Evolutionary conservation across 2,113 vertebrate genomes (phyloP).

Genomic region (Onychostruthus taczanowskii): DNA sequence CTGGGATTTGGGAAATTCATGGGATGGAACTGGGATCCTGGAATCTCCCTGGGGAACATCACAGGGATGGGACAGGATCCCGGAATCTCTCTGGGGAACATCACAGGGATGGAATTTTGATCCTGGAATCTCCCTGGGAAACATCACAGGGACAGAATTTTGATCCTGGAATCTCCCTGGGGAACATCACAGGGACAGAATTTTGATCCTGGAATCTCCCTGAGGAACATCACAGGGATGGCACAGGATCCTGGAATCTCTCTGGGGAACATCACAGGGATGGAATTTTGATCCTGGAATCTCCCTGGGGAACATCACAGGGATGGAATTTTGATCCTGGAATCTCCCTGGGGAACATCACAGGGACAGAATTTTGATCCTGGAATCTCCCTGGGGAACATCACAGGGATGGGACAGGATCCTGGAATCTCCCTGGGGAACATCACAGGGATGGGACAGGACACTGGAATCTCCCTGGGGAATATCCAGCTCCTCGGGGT

Average conservation of each 20-base stretch:
- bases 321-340: rapidly evolving
- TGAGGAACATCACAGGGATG: neutral
- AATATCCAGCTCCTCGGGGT: neutral
- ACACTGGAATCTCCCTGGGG: neutral
- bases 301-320: neutral
- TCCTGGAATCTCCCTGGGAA: neutral
- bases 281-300: neutral
- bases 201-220: rapidly evolving
- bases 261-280: rapidly evolving
- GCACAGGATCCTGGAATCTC: neutral
- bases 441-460: rapidly evolving
- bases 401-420: rapidly evolving
- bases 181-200: neutral
- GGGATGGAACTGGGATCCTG: rapidly evolving
- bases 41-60: neutral
- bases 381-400: neutral
- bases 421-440: neutral
- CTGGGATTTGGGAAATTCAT: neutral
- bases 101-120: rapidly evolving
- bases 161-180: neutral
- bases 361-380: neutral
- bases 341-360: neutral
- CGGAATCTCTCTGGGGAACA: neutral
- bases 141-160: no score
- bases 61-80: rapidly evolving